Evolutionary conservation across 1,140 invertebrate species (phyloP).

Genomic region (Drosophila sp.): DNA sequence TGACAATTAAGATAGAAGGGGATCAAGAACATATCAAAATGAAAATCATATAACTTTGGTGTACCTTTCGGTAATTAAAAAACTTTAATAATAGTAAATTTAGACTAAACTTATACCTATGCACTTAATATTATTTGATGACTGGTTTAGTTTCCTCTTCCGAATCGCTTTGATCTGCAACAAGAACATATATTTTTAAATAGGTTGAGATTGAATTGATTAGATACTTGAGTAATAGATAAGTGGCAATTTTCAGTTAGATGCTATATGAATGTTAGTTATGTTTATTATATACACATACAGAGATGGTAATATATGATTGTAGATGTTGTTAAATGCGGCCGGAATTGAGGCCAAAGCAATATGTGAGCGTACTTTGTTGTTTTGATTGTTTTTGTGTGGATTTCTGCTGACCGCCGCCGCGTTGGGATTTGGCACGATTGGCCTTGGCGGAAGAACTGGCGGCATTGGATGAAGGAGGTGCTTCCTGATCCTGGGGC

Average conservation of each 20-base stretch:
- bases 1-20: too few species aligned
- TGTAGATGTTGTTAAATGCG: neutral
- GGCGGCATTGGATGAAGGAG: neutral
- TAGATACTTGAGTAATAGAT: too few species aligned
- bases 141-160: constrained; percentile 60
- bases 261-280: constrained; percentile 1
- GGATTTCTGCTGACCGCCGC: constrained; percentile 34
- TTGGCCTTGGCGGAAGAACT: constrained; percentile 10
- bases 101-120: constrained; percentile 16
- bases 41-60: neutral
- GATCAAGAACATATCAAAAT: too few species aligned
- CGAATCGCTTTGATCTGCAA: constrained; percentile 61
- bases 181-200: neutral
- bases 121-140: constrained; percentile 27
- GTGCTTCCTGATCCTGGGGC: constrained; percentile 27
- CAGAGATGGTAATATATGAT: neutral
- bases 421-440: constrained; percentile 34
- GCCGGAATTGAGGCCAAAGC: neutral
- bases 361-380: constrained; percentile 1
- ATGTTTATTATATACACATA: constrained; percentile 1
- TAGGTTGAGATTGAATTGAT: neutral
- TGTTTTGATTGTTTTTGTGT: constrained; percentile 21
- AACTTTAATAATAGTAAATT: neutral
- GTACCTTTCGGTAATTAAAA: neutral
- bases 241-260: neutral